Conservation (phyloP, 2,888 invertebrate genomes). For the Netelia virgata region DNA sequence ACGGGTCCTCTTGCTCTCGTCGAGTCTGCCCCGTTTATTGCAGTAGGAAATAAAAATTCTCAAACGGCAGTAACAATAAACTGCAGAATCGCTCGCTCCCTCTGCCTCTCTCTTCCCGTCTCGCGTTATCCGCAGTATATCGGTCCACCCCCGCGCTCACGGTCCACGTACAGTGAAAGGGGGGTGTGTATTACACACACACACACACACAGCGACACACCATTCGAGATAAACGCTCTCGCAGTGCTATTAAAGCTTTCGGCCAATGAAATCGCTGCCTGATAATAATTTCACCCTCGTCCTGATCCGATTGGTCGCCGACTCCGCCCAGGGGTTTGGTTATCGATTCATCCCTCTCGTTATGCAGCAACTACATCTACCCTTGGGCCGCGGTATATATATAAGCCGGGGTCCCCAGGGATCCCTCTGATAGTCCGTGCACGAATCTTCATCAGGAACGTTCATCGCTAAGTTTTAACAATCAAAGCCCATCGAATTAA, state of each 20-base stretch:
- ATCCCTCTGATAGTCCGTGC: constrained; percentile 70
- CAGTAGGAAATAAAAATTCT: constrained; percentile 75
- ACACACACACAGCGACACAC: not conserved
- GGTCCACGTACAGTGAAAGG: not conserved
- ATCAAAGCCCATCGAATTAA: not conserved
- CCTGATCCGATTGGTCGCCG: constrained; percentile 74
- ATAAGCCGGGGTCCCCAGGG: constrained; percentile 77
- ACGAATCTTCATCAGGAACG: constrained; percentile 58
- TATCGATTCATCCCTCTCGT: constrained; percentile 80
- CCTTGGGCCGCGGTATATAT: constrained; percentile 75
- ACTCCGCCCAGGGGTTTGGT: constrained; percentile 81
- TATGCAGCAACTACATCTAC: constrained; percentile 45
- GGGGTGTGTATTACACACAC: not conserved
- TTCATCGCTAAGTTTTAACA: not conserved
- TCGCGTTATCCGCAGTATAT: constrained; percentile 53
- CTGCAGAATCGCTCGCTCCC: constrained; percentile 74
- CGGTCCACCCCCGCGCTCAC: constrained; percentile 15
- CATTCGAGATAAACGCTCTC: not conserved
- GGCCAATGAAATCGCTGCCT: constrained; percentile 66
- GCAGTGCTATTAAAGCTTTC: constrained; percentile 73
- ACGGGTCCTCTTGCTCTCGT: constrained; percentile 11
- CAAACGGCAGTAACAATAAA: constrained; percentile 79
- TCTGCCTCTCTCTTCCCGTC: constrained; percentile 42
- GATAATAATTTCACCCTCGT: constrained; percentile 73
- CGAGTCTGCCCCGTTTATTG: constrained; percentile 42